Evolutionary conservation across 2,888 invertebrate genomes (phyloP).

Genomic region (Acronicta aceris): DNA sequence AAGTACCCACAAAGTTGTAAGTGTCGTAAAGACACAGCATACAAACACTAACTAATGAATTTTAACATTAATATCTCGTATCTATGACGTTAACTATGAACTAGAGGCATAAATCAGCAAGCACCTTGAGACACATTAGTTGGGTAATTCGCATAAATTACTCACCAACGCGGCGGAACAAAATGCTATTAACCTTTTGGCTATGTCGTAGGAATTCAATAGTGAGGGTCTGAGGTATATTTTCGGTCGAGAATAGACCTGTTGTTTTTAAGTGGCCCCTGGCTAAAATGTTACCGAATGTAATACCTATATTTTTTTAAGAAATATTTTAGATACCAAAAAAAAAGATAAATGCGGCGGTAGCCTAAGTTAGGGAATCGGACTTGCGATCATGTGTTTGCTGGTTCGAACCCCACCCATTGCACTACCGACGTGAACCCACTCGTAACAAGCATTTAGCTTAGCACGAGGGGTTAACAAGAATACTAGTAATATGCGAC

Average conservation of each 20-base stretch:
- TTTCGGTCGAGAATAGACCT: not conserved
- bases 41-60: constrained; percentile 51
- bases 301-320: too few relatives aligned
- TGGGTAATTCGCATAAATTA: constrained; percentile 51
- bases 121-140: constrained; percentile 50
- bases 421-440: too few relatives aligned
- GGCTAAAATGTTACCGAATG: too few relatives aligned
- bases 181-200: constrained; percentile 30
- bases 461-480: too few relatives aligned
- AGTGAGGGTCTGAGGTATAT: not conserved
- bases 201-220: constrained; percentile 13
- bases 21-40: constrained; percentile 30
- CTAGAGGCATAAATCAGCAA: constrained; percentile 52
- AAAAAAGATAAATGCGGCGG: too few relatives aligned
- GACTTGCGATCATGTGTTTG: too few relatives aligned
- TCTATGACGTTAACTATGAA: constrained; percentile 43
- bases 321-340: too few relatives aligned
- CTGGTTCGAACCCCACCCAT: too few relatives aligned
- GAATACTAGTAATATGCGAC: too few relatives aligned
- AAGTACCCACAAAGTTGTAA: constrained; percentile 43
- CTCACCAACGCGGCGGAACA: constrained; percentile 25
- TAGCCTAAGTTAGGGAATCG: too few relatives aligned
- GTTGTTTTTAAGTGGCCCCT: too few relatives aligned
- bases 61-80: constrained; percentile 49
- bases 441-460: too few relatives aligned